phyloP scores from a whole-genome alignment of 1,140 invertebrate species.

The Ips nitidus region DNA sequence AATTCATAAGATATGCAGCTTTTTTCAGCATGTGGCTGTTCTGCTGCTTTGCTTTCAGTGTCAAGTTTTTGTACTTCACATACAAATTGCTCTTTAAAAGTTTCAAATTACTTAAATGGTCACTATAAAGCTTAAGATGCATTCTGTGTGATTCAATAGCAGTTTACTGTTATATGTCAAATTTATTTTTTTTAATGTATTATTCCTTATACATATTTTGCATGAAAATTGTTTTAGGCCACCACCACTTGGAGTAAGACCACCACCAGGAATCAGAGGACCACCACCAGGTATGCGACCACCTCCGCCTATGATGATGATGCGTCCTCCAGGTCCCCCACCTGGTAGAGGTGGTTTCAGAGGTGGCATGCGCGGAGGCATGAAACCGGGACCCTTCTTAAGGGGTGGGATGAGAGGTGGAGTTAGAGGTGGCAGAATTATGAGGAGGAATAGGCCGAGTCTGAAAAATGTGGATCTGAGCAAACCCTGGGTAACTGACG shows the following conservation, averaged over 20 bases:
- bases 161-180: too few species aligned
- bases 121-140: too few species aligned
- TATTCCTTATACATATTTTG: background rate
- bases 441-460: conserved; percentile 43
- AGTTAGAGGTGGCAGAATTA: conserved; percentile 42
- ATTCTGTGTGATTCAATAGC: too few species aligned
- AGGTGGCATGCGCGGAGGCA: conserved; percentile 31
- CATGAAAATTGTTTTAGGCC: conserved; percentile 22
- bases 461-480: conserved; percentile 47
- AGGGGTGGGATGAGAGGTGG: conserved; percentile 33
- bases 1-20: too few species aligned
- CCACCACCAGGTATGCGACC: conserved; percentile 45
- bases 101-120: too few species aligned
- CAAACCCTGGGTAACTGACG: conserved; percentile 50
- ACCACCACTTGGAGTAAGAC: conserved; percentile 34
- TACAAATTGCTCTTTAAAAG: too few species aligned
- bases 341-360: conserved; percentile 37
- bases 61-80: too few species aligned
- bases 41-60: too few species aligned
- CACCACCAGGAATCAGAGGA: conserved; percentile 37
- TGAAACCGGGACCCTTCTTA: conserved; percentile 25
- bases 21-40: too few species aligned
- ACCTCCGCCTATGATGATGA: conserved; percentile 45
- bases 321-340: conserved; percentile 34
- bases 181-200: background rate